Conservation (phyloP, 2,797 vertebrate species). For the Microchirus variegatus region DNA sequence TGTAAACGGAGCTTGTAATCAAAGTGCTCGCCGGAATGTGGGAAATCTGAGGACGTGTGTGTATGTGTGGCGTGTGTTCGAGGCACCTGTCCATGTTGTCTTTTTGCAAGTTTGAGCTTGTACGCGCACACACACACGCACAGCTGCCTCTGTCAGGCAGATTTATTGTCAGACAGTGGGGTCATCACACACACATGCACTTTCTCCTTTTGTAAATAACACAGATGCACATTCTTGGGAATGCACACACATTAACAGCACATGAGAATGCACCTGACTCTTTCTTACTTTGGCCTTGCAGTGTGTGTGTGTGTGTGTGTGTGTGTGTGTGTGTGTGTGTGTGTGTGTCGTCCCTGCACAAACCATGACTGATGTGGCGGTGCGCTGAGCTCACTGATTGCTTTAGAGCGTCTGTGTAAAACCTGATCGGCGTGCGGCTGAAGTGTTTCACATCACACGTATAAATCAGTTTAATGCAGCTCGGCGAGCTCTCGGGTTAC, state of each 20-base stretch:
- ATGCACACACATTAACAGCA: background rate
- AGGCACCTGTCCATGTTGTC: conserved; percentile 60
- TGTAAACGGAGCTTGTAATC: conserved; percentile 54
- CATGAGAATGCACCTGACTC: conserved; percentile 15
- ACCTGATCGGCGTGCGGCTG: conserved; percentile 43
- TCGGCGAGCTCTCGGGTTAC: conserved; percentile 20
- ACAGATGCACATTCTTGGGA: conserved; percentile 9
- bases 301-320: too few species aligned
- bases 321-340: too few species aligned
- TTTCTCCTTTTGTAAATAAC: conserved; percentile 32
- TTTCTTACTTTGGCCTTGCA: too few species aligned
- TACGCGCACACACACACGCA: conserved; percentile 20
- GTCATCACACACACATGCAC: conserved; percentile 26
- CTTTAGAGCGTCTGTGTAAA: conserved; percentile 52
- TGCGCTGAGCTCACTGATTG: conserved; percentile 57
- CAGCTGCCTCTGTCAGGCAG: conserved; percentile 42
- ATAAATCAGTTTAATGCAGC: conserved; percentile 64
- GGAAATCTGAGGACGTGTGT: conserved; percentile 38
- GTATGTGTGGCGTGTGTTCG: conserved; percentile 35
- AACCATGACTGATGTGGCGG: conserved; percentile 47
- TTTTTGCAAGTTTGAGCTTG: conserved; percentile 59
- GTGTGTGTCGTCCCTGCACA: conserved; percentile 16
- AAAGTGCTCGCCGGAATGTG: conserved; percentile 64
- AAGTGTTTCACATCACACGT: conserved; percentile 48
- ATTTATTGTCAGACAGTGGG: conserved; percentile 11